A percentile compares a stretch with the other conserved stretches of the same genome.
These are phyloP conservation scores for Sapajus apella DNA, from an alignment of 2,113 vertebrate genomes.

Conservation along the genomic window DNA sequence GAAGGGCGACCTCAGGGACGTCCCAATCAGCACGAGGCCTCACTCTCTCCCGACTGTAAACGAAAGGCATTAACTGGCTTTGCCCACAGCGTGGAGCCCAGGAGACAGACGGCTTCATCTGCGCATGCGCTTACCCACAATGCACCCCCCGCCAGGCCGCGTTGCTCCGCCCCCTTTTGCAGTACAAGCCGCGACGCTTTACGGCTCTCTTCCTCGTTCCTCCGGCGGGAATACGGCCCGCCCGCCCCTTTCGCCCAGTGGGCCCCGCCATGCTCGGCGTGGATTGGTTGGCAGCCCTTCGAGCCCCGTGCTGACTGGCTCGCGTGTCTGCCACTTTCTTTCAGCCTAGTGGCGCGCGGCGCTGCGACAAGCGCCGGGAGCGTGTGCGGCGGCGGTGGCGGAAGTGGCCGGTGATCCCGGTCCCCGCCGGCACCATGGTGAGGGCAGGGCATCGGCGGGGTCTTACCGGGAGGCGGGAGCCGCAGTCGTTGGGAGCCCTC, in stretches of 20 bases:
- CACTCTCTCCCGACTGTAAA: background rate
- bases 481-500: background rate
- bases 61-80: accelerated
- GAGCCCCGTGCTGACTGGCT: constrained; percentile 32
- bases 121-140: constrained; percentile 43
- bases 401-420: constrained; percentile 32
- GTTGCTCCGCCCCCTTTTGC: constrained; percentile 37
- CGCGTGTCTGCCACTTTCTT: constrained; percentile 22
- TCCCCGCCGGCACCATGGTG: constrained; percentile 69
- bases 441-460: background rate
- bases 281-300: background rate
- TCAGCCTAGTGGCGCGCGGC: constrained; percentile 37
- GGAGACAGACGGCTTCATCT: accelerated
- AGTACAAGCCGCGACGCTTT: constrained; percentile 41
- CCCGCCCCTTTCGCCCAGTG: background rate
- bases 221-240: background rate
- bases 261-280: background rate
- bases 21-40: background rate
- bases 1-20: background rate
- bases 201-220: background rate
- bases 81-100: background rate
- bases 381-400: background rate
- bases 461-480: background rate
- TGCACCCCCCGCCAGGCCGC: accelerated
- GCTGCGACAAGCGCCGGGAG: background rate